Base-by-base conservation (phyloP, 2,888 invertebrate species). In the Melipona beecheii region DNA sequence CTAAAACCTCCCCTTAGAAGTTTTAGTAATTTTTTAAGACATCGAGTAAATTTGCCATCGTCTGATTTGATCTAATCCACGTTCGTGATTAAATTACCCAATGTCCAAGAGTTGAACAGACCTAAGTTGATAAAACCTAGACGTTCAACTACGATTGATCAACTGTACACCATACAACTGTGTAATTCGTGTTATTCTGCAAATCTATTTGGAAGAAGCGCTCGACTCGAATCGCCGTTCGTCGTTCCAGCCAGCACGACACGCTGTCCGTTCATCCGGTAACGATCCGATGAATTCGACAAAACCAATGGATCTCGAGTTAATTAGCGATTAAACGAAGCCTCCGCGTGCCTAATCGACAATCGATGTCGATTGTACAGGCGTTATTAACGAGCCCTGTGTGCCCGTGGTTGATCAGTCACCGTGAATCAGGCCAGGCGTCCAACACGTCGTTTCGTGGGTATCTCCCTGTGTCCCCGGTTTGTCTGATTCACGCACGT, bases 241-340 rank as follows among this genome's bases (percentile, higher is more conserved):
- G 11, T 13, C 15, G 4, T 1, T 13, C 43, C 15, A 0, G 2
- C n/a, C 4, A 54, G 1, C 11, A 5, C 21, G 71, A 17, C 17
- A 27, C 24, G 62, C 21, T 19, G 36, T 9, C 43, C 43, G 49
- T 50, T 5, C 65, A 54, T 36, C 31, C 62, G 72, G 75, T 43
- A 81, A 83, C 81, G 83, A 81, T 77, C 73, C 77, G 69, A 66
- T n/a, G 85, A 81, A 62, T 85, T 78, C 79, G 77, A 82, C 76
- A 88, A 88, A 86, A 84, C 83, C 83, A 75, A 83, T 72, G 80
- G 82, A 86, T 87, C 85, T 87, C 85, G 84, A 89, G 90, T 90
- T 90, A 91, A 91, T 91, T 91, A 90, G 89, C 86, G 90, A 91
- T 89, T 89, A 90, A 89, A 87, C 86, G 86, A 90, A 91, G 86